Evolutionary conservation across 2,113 vertebrate species (phyloP).

Genomic region (Gymnarchus niloticus): DNA sequence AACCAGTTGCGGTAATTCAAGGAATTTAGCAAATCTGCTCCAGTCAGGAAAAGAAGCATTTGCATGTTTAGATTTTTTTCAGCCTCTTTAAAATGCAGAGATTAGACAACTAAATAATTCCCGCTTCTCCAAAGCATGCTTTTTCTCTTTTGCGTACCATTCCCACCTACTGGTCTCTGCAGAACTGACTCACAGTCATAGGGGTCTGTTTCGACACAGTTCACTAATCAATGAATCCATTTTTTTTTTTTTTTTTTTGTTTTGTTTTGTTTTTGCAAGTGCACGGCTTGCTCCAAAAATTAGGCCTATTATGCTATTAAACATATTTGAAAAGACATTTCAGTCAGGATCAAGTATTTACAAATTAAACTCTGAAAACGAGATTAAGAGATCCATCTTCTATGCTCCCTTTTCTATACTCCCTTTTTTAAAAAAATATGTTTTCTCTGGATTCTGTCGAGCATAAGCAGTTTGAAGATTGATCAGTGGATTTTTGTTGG

Average conservation of each 20-base stretch:
- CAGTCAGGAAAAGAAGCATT: conserved; percentile 24
- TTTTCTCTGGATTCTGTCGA: neutral
- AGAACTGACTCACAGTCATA: neutral
- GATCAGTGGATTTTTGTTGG: neutral
- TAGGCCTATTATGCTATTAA: neutral
- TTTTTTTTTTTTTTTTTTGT: neutral
- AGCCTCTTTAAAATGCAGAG: neutral
- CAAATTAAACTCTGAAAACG: too few relatives aligned
- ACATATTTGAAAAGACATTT: neutral
- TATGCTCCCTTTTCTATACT: neutral
- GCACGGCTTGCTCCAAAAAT: neutral
- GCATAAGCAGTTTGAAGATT: neutral
- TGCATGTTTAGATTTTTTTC: conserved; percentile 25
- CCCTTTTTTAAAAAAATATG: neutral
- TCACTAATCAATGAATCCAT: conserved; percentile 10
- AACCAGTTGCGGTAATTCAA: conserved; percentile 13
- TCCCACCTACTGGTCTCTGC: neutral
- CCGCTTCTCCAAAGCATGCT: neutral
- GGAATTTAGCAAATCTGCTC: conserved; percentile 15
- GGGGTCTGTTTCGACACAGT: neutral
- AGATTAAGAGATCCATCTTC: too few relatives aligned
- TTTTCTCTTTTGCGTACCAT: neutral
- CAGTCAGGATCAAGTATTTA: neutral
- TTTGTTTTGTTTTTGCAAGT: too few relatives aligned
- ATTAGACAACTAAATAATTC: neutral